A percentile compares a stretch with the other conserved stretches of the same genome.
Conservation (phyloP, 2,888 invertebrate genomes). For the Seira sanloemensis region DNA sequence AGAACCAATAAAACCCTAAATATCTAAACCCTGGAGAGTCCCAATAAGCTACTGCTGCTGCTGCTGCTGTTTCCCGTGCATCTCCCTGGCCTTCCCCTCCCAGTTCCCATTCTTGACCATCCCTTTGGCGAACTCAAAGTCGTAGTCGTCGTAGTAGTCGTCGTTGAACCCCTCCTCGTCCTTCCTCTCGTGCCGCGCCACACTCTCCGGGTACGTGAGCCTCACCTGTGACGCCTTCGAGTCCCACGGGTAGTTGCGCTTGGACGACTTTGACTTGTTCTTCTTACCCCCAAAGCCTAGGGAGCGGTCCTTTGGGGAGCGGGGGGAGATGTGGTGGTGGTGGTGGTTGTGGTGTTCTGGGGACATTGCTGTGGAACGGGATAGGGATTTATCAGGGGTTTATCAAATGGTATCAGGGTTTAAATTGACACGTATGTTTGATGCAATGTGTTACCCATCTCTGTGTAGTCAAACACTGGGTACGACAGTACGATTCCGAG, state of each 20-base stretch:
- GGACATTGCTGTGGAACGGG: not conserved
- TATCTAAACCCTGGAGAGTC: too few species aligned
- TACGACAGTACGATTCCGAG: not conserved
- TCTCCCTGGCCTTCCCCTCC: constrained; percentile 17
- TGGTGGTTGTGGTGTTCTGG: not conserved
- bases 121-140: constrained; percentile 49
- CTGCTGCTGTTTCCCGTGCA: not conserved
- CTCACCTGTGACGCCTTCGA: not conserved
- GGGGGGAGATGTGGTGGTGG: not conserved
- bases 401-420: not conserved
- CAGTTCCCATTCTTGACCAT: constrained; percentile 31
- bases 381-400: not conserved
- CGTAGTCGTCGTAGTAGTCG: constrained; percentile 53
- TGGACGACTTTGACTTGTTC: not conserved
- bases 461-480: not conserved
- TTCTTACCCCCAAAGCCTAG: not conserved
- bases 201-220: not conserved
- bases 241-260: constrained; percentile 30
- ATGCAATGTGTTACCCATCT: not conserved
- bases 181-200: not conserved
- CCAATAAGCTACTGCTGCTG: too few species aligned
- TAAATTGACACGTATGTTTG: not conserved
- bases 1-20: too few species aligned
- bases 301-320: not conserved
- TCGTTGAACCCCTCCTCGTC: constrained; percentile 23